phyloP scores from a whole-genome alignment of 2,888 invertebrate genomes.

The Buathra laborator region DNA sequence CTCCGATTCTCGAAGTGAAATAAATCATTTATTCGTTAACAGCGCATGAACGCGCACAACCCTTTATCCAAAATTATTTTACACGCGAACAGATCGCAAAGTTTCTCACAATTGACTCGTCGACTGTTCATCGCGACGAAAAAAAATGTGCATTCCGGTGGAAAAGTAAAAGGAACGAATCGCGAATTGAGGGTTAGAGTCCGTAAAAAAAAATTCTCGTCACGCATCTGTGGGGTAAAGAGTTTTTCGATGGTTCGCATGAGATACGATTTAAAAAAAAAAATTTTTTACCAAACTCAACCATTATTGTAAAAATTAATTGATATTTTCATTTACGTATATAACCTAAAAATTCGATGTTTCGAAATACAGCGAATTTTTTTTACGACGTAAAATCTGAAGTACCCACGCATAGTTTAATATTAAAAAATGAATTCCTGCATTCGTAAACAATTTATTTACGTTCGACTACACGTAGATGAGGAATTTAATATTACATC shows the following conservation, averaged over 20 bases:
- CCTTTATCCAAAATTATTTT: conserved; percentile 42
- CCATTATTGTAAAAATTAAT: too few species aligned
- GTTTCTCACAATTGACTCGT: conserved; percentile 45
- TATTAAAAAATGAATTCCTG: too few species aligned
- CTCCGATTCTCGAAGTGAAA: background rate
- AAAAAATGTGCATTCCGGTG: conserved; percentile 29
- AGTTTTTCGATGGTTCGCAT: background rate
- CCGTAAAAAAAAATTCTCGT: background rate
- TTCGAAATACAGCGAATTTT: too few species aligned
- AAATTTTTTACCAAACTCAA: background rate
- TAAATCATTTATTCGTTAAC: conserved; percentile 11
- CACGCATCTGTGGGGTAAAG: conserved; percentile 1
- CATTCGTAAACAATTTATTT: conserved; percentile 9
- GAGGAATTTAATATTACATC: conserved; percentile 56
- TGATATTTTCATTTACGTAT: too few species aligned
- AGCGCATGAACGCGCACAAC: conserved; percentile 23
- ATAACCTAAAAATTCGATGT: too few species aligned
- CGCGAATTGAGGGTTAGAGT: background rate
- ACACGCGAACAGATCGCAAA: background rate
- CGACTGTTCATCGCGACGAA: conserved; percentile 9
- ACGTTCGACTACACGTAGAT: background rate
- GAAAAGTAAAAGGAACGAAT: conserved; percentile 8
- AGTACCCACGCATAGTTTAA: too few species aligned
- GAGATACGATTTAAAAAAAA: too few species aligned
- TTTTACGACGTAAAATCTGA: too few species aligned